Conservation (phyloP, 2,888 invertebrate genomes). For the Melangyna quadrimaculata region DNA sequence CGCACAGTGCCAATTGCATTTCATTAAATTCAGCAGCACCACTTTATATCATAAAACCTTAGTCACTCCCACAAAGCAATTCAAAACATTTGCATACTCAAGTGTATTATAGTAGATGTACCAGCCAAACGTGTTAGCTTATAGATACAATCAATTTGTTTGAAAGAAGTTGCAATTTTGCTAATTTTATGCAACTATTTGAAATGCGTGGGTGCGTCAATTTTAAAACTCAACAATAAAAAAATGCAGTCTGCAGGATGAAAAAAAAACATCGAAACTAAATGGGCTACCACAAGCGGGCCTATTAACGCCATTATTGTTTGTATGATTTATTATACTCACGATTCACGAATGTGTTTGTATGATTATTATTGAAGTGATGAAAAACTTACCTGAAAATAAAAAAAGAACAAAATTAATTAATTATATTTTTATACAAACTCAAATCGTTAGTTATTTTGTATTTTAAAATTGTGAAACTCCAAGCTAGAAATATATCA, state of each 20-base stretch:
- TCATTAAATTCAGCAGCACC: constrained; percentile 13
- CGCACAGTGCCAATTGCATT: constrained; percentile 65
- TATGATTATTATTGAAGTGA: not conserved
- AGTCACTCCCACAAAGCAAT: constrained; percentile 52
- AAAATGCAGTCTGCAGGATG: not conserved
- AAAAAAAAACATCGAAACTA: not conserved
- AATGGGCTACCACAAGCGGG: constrained; percentile 42
- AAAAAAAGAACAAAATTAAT: constrained; percentile 24
- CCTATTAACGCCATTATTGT: not conserved
- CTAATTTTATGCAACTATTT: constrained; percentile 60
- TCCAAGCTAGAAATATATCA: not conserved
- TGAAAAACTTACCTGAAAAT: constrained; percentile 60
- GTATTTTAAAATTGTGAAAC: not conserved
- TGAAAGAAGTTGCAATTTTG: constrained; percentile 30
- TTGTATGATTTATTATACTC: constrained; percentile 34
- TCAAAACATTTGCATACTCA: constrained; percentile 39
- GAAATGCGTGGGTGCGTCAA: constrained; percentile 54
- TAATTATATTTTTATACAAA: not conserved
- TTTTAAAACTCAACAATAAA: constrained; percentile 16
- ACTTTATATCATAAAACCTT: constrained; percentile 1
- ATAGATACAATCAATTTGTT: constrained; percentile 11
- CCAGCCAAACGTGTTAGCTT: not conserved
- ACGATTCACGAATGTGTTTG: constrained; percentile 48
- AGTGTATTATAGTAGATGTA: constrained; percentile 11
- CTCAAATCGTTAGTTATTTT: not conserved